Base-by-base conservation (phyloP, 1,140 invertebrate genomes). In the Hyles euphorbiae region DNA sequence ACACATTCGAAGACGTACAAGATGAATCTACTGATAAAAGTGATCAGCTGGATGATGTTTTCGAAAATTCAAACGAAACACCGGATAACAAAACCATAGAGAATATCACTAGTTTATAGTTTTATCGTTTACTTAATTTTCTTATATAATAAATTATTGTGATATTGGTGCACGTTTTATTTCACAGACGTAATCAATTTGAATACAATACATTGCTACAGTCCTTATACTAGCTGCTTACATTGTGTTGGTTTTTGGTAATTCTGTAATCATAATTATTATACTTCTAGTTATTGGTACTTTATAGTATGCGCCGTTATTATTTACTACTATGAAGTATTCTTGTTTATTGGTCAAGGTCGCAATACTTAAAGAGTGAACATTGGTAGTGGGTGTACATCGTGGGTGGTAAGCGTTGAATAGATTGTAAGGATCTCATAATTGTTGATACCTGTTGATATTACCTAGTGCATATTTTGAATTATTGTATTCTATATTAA, bases 1-100 rank as follows among this genome's bases (percentile, higher is more conserved):
- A 70, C 53, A 68, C 70, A n/a, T 63, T 59, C 8, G 66, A 65
- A 48, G 70, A 76, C 11, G 51, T 44, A 6, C 50, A 61, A 56
- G 63, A 66, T 56, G 56, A 66, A 57, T 51, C 43, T 7, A 50
- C 11, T 49, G 59, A 68, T 7, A 66, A 60, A 45, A 53, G 33
- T 53, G 48, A 58, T 40, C 46, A 60, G 46, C 58, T 47, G 22
- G 62, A 68, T 47, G 56, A 60, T 9, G 48, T 53, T 10, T 60
- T n/a, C 48, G 36, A 58, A 56, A 44, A 47, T 47, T 53, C n/a
- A 6, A 33, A 67, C 51, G 5, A 9, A 36, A 3, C 43, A 45
- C 53, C 33, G 11, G 53, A 54, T n/a, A 45, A 43, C 11, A 45
- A 12, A 22, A 45, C 34, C 5, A 34, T 11, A 11, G 36, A 44